These are phyloP conservation scores for Caenorhabditis briggsae DNA, from an alignment of 1,140 invertebrate species.

Conservation along the genomic window DNA sequence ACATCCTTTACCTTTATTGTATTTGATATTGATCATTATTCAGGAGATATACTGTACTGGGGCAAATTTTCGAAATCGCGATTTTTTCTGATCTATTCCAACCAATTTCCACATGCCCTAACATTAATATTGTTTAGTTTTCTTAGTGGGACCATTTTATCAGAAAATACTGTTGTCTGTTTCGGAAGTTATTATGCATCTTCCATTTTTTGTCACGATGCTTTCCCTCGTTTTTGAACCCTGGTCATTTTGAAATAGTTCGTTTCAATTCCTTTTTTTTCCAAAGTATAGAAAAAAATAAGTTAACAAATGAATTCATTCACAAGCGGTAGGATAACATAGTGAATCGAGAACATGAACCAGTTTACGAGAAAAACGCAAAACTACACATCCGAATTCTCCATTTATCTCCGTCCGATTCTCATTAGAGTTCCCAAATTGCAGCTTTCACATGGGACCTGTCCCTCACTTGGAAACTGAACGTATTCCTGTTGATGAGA, in stretches of 20 bases:
- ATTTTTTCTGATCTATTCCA: no score
- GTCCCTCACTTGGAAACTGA: constrained; percentile 30
- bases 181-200: no score
- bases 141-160: no score
- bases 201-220: no score
- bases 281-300: background rate
- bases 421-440: constrained; percentile 49
- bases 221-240: background rate
- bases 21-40: no score
- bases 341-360: constrained; percentile 28
- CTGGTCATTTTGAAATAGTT: background rate
- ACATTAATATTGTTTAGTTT: no score
- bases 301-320: constrained; percentile 46
- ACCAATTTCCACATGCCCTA: no score
- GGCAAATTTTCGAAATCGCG: no score
- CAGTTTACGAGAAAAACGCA: constrained; percentile 43
- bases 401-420: constrained; percentile 51
- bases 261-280: background rate
- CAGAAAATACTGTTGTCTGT: no score
- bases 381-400: constrained; percentile 14
- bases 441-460: constrained; percentile 21
- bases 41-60: no score
- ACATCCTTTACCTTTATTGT: no score
- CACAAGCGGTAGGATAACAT: constrained; percentile 27
- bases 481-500: constrained; percentile 36